Conservation (phyloP, 2,113 vertebrate genomes). For the Todiramphus saurophagus region DNA sequence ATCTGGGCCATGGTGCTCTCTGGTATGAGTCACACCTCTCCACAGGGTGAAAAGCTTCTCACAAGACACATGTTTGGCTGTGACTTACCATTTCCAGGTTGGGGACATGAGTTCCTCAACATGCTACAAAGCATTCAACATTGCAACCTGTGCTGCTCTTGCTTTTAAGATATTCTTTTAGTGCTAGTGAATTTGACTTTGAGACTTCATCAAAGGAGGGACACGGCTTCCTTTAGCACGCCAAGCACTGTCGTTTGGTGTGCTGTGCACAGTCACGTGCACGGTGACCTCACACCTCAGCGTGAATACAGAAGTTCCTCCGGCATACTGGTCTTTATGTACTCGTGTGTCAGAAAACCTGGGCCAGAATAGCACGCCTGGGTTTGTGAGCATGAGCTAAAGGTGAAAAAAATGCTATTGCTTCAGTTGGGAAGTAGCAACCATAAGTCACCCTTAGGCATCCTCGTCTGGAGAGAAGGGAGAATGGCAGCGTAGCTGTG, state of each 20-base stretch:
- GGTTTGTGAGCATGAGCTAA: neutral
- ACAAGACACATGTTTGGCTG: neutral
- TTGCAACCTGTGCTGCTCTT: neutral
- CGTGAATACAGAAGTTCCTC: neutral
- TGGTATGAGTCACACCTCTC: neutral
- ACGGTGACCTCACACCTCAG: neutral
- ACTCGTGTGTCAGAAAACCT: neutral
- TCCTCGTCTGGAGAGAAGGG: neutral
- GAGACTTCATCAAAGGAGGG: neutral
- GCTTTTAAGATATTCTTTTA: neutral
- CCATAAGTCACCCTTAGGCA: conserved; percentile 52
- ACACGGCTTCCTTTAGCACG: neutral
- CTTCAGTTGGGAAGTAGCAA: neutral
- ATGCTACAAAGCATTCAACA: neutral
- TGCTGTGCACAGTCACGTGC: neutral
- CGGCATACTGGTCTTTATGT: accelerated
- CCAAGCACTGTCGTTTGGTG: neutral
- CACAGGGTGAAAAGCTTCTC: neutral
- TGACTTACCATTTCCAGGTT: neutral
- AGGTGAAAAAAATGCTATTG: conserved; percentile 6
- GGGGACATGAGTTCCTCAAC: neutral
- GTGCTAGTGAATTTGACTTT: neutral
- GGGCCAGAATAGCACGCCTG: neutral
- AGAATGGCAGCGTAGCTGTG: neutral
- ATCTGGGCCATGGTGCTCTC: neutral